Conservation (phyloP, 2,888 invertebrate species). For the Silvanus unidentatus region DNA sequence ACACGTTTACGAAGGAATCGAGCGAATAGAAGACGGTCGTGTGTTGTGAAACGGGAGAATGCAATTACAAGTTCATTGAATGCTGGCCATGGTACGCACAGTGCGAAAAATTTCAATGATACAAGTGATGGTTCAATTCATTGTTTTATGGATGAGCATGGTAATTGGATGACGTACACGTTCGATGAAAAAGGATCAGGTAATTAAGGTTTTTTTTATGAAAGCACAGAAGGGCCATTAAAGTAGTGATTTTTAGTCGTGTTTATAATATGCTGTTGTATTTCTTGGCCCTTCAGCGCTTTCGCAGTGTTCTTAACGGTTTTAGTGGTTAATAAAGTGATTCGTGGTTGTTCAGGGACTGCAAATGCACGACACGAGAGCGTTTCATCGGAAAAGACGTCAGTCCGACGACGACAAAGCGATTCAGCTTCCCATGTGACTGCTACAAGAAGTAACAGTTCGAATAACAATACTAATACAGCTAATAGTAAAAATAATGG, state of each 20-base stretch:
- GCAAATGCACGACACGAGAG: constrained; percentile 25
- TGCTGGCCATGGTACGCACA: constrained; percentile 53
- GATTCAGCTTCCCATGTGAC: constrained; percentile 9
- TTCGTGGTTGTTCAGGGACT: constrained; percentile 23
- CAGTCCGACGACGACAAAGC: constrained; percentile 17
- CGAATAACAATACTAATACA: constrained; percentile 13
- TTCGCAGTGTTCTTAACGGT: too few species aligned
- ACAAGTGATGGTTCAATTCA: constrained; percentile 80
- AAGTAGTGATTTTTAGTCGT: neutral
- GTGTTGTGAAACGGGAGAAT: constrained; percentile 31
- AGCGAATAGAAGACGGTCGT: constrained; percentile 15
- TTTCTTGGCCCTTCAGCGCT: too few species aligned
- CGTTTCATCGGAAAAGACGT: constrained; percentile 32
- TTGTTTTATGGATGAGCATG: constrained; percentile 79
- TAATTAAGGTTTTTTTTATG: constrained; percentile 11
- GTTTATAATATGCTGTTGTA: too few species aligned
- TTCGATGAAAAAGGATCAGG: constrained; percentile 71
- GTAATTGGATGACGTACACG: constrained; percentile 81
- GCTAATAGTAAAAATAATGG: constrained; percentile 16
- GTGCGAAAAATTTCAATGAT: constrained; percentile 76
- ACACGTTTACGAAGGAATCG: constrained; percentile 17
- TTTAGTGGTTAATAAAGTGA: too few species aligned
- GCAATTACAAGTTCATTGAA: constrained; percentile 46
- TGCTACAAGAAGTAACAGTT: constrained; percentile 34
- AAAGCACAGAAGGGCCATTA: too few species aligned